phyloP scores from a whole-genome alignment of 2,113 vertebrate genomes.

The Geococcyx californianus region DNA sequence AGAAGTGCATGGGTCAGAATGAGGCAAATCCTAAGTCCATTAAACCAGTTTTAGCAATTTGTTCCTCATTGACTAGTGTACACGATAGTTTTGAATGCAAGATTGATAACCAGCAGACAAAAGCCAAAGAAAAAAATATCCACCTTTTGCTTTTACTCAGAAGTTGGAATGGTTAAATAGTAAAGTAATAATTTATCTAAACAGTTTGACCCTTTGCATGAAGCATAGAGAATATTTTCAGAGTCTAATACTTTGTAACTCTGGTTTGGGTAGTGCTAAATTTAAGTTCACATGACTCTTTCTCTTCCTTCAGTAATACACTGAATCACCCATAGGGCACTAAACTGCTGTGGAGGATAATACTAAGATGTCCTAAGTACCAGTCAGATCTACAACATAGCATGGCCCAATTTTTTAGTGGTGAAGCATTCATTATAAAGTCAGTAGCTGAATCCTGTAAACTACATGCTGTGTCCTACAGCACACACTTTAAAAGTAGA shows the following conservation, averaged over 20 bases:
- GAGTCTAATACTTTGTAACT: background rate
- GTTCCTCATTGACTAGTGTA: background rate
- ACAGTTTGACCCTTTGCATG: background rate
- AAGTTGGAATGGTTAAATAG: background rate
- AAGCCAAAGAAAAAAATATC: background rate
- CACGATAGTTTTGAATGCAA: background rate
- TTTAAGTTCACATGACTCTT: background rate
- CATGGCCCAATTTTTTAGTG: background rate
- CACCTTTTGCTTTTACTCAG: background rate
- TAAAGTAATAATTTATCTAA: background rate
- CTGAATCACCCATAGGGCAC: background rate
- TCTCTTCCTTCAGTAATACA: background rate
- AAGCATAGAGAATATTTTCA: background rate
- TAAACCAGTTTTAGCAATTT: background rate
- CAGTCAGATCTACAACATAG: background rate
- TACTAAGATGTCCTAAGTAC: background rate
- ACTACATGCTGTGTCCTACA: background rate
- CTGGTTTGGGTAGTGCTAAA: background rate
- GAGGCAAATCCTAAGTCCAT: background rate
- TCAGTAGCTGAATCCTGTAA: background rate
- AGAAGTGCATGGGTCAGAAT: background rate
- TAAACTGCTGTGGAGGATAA: background rate
- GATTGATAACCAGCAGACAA: background rate
- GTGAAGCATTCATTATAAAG: background rate
- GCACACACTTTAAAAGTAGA: background rate